These are phyloP conservation scores for Drosophila tropicalis DNA, from an alignment of 1,140 invertebrate genomes.

Conservation along the genomic window DNA sequence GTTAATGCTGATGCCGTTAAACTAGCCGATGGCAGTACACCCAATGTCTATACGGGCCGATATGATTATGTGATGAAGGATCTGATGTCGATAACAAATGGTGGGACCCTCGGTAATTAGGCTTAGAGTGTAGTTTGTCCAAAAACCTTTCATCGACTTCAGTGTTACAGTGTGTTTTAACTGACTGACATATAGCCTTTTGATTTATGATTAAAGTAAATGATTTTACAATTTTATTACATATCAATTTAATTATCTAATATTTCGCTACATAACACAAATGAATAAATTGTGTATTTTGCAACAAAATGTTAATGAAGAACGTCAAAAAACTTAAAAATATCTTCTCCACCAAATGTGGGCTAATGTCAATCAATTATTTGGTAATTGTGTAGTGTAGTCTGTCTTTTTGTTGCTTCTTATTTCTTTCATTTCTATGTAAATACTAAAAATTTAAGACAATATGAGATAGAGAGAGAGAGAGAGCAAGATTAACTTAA, in stretches of 20 bases:
- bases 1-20: slow-evolving; percentile 78
- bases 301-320: no score
- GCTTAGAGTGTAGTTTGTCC: slow-evolving; percentile 56
- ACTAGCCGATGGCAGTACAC: slow-evolving; percentile 63
- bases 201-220: no score
- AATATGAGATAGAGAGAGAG: not conserved
- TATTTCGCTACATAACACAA: no score
- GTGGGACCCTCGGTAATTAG: slow-evolving; percentile 81
- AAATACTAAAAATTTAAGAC: not conserved
- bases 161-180: not conserved
- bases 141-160: not conserved
- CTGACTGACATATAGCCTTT: no score
- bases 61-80: slow-evolving; percentile 83
- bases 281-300: no score
- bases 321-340: no score
- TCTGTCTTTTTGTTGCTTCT: not conserved
- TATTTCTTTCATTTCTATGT: not conserved
- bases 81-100: slow-evolving; percentile 83
- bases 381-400: no score
- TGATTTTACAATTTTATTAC: no score
- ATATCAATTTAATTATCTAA: no score
- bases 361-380: no score
- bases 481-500: not conserved
- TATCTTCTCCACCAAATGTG: no score
- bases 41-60: slow-evolving; percentile 76